Base-by-base conservation (phyloP, 2,888 invertebrate genomes). In the Disparrhopalites patrizii region DNA sequence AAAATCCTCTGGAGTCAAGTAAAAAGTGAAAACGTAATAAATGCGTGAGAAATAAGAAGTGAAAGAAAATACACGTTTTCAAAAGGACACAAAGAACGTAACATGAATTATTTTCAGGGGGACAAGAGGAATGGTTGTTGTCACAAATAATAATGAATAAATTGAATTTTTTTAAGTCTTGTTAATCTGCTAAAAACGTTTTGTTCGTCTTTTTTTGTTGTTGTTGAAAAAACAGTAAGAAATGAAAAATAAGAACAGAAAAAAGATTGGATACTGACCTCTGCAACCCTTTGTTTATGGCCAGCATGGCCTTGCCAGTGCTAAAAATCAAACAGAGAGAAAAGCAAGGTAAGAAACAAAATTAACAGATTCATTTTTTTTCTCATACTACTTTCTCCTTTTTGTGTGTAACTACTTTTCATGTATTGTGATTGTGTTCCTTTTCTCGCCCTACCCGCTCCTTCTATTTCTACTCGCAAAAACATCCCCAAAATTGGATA, bases 261-360 rank as follows among this genome's bases (percentile, higher is more conserved):
- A 76, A 74, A 76, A 74, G 75, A 73, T 72, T 75, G 70, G 74
- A 81, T 84, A 85, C 85, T 85, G 83, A 85, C 85, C 89, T 85
- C 83, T 88, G 89, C 79, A 89, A 85, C 81, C 89, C 89, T 84
- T 89, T 90, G 85, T 89, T 89, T 84, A 89, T 88, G 82, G 89
- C 88, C 81, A 90, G 86, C 82, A 89, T 85, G 79, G 88, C 87
- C 84, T 90, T 90, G 82, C 89, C 89, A 82, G 89, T 83, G 85
- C 85, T 85, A 85, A 74, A 84, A 84, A 83, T 81, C 82, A 83
- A 83, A 82, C 80, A 82, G 80, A 82, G 81, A 81, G 82, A 82
- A 79, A 81, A 81, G 78, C 77, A 77, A 75, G 71, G 71, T 76
- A 76, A 72, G 74, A 75, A 76, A 73, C 72, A 70, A 73, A 71